Evolutionary conservation across 2,888 invertebrate species (phyloP).

Genomic region (Furcula furcula): DNA sequence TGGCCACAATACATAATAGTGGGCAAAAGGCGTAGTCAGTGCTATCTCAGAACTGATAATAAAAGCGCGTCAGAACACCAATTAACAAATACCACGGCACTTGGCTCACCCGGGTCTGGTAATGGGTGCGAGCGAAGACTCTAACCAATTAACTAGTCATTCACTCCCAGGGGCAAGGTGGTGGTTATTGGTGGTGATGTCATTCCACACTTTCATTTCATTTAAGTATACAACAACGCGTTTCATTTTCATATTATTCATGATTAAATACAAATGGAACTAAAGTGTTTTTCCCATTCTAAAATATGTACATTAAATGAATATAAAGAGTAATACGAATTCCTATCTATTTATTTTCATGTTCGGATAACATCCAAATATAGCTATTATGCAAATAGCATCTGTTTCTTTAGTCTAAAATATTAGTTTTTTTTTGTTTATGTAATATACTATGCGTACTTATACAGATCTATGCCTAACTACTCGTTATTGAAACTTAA

Average conservation of each 20-base stretch:
- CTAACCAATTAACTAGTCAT: constrained; percentile 61
- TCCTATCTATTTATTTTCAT: no score
- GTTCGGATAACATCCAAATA: no score
- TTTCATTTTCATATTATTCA: not conserved
- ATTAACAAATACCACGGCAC: constrained; percentile 67
- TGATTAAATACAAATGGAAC: not conserved
- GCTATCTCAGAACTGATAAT: constrained; percentile 44
- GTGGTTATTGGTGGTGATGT: constrained; percentile 31
- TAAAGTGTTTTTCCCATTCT: no score
- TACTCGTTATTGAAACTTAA: no score
- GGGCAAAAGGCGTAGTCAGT: constrained; percentile 10
- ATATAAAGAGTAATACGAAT: no score
- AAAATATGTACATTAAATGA: no score
- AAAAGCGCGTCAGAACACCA: constrained; percentile 51
- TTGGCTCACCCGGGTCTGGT: constrained; percentile 53
- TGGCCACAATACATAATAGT: no score
- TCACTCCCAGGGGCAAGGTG: constrained; percentile 39
- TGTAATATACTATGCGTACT: no score
- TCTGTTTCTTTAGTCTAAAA: no score
- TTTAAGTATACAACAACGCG: constrained; percentile 1
- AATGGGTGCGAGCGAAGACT: constrained; percentile 58
- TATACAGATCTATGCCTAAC: no score
- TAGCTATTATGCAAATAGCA: no score
- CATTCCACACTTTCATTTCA: constrained; percentile 24
- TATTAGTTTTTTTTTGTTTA: no score